A percentile compares a stretch with the other conserved stretches of the same genome.
Evolutionary conservation across 1,140 invertebrate genomes (phyloP).

Genomic region (Cardiocondyla obscurior): DNA sequence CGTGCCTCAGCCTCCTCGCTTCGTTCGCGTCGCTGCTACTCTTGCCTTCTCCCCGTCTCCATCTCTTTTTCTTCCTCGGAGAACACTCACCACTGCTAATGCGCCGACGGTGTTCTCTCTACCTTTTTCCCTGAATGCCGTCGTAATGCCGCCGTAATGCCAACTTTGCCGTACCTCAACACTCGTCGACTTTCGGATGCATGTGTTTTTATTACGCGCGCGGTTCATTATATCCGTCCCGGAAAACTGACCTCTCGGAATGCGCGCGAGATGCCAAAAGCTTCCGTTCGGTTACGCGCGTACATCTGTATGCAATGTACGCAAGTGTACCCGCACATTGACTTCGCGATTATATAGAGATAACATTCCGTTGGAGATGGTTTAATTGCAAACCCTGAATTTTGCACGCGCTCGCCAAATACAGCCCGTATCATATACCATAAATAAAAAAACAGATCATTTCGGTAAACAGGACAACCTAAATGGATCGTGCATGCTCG

Average conservation of each 20-base stretch:
- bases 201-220: conserved; percentile 37
- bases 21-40: conserved; percentile 11
- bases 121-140: conserved; percentile 18
- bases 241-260: conserved; percentile 25
- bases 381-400: conserved; percentile 33
- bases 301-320: not conserved
- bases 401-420: not conserved
- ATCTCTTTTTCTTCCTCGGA: not conserved
- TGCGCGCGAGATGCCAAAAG: not conserved
- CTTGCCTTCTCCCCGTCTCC: not conserved
- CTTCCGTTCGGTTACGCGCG: not conserved
- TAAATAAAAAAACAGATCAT: conserved; percentile 46
- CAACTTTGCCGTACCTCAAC: conserved; percentile 4
- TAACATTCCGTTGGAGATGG: conserved; percentile 18
- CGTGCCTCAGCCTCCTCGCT: not conserved
- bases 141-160: conserved; percentile 14
- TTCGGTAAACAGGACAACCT: conserved; percentile 13
- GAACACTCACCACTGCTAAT: not conserved
- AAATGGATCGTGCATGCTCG: not conserved
- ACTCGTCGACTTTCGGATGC: conserved; percentile 33
- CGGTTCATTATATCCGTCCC: conserved; percentile 31
- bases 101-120: not conserved
- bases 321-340: not conserved
- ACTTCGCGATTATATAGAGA: conserved; percentile 1
- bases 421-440: not conserved